Evolutionary conservation across 2,797 vertebrate species (phyloP).

Genomic region (Premnoplex brunnescens): DNA sequence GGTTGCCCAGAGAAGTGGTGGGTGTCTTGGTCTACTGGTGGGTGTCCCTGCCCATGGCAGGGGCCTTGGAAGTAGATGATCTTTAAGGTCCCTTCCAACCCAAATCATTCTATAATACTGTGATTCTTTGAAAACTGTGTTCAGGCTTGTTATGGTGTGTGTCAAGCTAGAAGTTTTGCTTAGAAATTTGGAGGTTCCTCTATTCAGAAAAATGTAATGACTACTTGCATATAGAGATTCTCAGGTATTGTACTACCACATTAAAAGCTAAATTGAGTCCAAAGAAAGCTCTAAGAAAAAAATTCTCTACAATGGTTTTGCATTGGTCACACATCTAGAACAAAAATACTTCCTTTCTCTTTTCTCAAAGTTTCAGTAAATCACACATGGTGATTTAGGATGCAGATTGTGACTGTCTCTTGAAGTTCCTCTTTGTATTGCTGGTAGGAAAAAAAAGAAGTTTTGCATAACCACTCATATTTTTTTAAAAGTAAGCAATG

Average conservation of each 20-base stretch:
- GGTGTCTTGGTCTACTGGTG: background rate
- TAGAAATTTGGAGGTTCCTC: background rate
- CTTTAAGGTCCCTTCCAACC: background rate
- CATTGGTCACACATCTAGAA: background rate
- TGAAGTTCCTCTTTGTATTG: background rate
- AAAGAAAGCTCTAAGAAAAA: background rate
- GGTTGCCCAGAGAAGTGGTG: background rate
- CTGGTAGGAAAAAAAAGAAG: background rate
- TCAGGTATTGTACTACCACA: background rate
- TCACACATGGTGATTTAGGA: background rate
- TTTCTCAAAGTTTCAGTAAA: background rate
- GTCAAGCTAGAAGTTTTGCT: background rate
- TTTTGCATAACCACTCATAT: background rate
- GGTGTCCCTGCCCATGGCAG: accelerated
- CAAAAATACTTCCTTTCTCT: background rate
- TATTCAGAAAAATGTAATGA: background rate
- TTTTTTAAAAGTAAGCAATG: background rate
- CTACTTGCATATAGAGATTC: background rate
- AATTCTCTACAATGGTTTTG: background rate
- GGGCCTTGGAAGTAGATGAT: accelerated
- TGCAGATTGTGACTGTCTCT: background rate
- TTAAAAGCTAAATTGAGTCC: background rate
- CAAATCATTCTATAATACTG: background rate
- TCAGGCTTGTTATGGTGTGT: too few species aligned
- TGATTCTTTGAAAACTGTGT: background rate